Percentiles rank a stretch among this genome's conserved stretches.
phyloP scores from a whole-genome alignment of 2,797 vertebrate species.

The Xyrichtys novacula region DNA sequence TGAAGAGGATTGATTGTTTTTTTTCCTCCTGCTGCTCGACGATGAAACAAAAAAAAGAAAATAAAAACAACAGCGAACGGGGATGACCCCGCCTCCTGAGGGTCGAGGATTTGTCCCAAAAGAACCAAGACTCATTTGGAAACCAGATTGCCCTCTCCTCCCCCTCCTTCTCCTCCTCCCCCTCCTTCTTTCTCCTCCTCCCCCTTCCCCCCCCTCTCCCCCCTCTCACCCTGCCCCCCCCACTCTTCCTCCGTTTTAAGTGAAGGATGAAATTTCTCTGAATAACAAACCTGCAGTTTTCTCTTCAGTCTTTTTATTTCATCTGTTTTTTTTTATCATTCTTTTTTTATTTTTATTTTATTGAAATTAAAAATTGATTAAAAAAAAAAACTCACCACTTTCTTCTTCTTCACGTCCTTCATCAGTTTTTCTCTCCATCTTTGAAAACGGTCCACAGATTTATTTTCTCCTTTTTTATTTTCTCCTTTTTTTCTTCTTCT shows the following conservation, averaged over 20 bases:
- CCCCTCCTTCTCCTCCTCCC: neutral
- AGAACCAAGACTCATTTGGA: slow-evolving; percentile 69
- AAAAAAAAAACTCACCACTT: neutral
- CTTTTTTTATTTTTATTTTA: neutral
- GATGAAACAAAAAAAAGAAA: no score
- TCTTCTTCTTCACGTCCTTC: neutral
- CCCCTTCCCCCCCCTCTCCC: neutral
- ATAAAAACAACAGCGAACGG: no score
- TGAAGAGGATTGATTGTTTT: no score
- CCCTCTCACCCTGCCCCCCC: slow-evolving; percentile 8
- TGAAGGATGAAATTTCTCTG: slow-evolving; percentile 20
- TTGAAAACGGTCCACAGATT: no score
- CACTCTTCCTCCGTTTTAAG: slow-evolving; percentile 35
- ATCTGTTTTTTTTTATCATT: neutral
- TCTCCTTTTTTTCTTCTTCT: neutral
- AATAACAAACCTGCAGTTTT: neutral
- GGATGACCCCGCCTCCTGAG: neutral
- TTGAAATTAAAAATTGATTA: neutral
- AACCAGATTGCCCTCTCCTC: slow-evolving; percentile 48
- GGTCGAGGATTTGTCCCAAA: slow-evolving; percentile 59
- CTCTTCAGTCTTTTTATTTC: neutral
- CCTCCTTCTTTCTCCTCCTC: neutral
- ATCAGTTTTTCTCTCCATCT: neutral
- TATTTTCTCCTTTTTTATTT: neutral
- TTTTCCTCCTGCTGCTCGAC: no score